Conservation (phyloP, 2,888 invertebrate species). For the Cylloceria caligata region DNA sequence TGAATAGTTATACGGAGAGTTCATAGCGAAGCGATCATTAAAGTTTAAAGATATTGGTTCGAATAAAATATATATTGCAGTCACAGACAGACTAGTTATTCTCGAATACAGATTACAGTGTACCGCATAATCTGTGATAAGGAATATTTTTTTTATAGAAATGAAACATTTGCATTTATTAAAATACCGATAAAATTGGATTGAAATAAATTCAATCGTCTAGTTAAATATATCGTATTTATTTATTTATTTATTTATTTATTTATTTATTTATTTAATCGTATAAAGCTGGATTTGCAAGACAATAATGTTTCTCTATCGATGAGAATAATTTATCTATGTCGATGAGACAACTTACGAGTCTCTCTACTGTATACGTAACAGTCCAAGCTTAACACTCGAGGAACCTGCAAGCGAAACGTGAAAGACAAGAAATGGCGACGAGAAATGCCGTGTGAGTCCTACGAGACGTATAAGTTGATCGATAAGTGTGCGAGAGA, state of each 20-base stretch:
- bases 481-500: conserved; percentile 68
- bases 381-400: background rate
- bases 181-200: background rate
- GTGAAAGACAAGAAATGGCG: conserved; percentile 38
- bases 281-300: background rate
- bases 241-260: background rate
- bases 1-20: conserved; percentile 39
- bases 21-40: background rate
- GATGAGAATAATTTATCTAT: no score
- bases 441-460: conserved; percentile 7
- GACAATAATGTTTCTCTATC: background rate
- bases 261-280: background rate
- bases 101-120: background rate
- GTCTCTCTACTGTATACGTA: background rate
- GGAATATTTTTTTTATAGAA: no score
- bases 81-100: background rate
- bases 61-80: conserved; percentile 21
- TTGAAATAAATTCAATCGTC: background rate
- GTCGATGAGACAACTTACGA: background rate
- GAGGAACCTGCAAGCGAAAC: conserved; percentile 14
- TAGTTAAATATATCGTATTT: background rate
- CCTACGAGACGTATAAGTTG: conserved; percentile 32
- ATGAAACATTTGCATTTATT: no score
- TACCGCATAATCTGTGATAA: background rate
- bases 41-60: background rate